phyloP scores from a whole-genome alignment of 92 coral and sea anemone genomes.

The Porites divaricata region DNA sequence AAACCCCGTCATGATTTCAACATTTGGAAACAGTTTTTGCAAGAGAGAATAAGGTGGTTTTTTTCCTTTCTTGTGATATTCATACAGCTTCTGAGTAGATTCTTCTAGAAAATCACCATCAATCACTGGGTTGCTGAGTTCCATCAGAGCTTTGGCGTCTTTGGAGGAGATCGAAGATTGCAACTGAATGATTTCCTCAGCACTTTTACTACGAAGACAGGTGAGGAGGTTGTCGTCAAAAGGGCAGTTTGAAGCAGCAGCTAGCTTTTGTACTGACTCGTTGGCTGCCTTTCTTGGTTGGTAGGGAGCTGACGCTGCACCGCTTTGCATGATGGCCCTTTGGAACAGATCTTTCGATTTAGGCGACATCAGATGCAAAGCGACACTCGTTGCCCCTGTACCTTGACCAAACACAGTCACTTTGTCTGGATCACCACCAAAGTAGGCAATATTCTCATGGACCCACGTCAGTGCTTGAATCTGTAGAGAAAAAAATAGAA shows the following conservation, averaged over 20 bases:
- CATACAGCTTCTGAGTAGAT: slow-evolving; percentile 1
- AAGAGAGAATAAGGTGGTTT: too few relatives aligned
- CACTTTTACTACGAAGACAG: slow-evolving; percentile 2
- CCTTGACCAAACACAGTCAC: slow-evolving; percentile 59
- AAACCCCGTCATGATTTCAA: slow-evolving; percentile 25
- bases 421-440: slow-evolving; percentile 55
- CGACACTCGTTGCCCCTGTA: slow-evolving; percentile 56
- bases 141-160: not conserved
- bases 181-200: slow-evolving; percentile 11
- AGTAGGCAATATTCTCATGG: slow-evolving; percentile 36
- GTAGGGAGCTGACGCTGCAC: slow-evolving; percentile 8
- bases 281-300: not conserved
- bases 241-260: not conserved
- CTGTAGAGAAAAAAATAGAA: not conserved
- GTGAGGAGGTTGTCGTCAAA: not conserved
- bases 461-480: slow-evolving; percentile 50
- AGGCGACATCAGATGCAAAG: slow-evolving; percentile 44
- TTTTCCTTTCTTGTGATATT: too few relatives aligned
- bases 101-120: slow-evolving; percentile 25
- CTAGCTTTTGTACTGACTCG: not conserved
- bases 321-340: slow-evolving; percentile 16
- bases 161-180: not conserved
- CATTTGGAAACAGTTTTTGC: not conserved
- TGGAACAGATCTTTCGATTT: slow-evolving; percentile 3
- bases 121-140: not conserved